phyloP scores from a whole-genome alignment of 2,888 invertebrate species.

The Oegoconia quadripuncta region DNA sequence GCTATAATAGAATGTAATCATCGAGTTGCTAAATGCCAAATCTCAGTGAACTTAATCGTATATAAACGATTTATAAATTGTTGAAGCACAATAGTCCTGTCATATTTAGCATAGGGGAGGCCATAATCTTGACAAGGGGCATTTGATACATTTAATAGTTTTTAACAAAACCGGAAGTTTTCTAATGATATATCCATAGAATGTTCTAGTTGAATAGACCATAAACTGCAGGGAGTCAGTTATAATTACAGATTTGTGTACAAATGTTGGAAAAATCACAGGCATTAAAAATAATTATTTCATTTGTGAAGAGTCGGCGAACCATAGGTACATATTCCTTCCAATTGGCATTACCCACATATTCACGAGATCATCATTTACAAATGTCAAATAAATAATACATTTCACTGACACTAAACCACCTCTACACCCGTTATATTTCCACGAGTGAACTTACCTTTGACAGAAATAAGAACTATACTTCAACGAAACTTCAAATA shows the following conservation, averaged over 20 bases:
- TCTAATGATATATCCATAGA: constrained; percentile 14
- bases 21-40: too few species aligned
- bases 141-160: constrained; percentile 20
- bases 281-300: too few species aligned
- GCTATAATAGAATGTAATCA: too few species aligned
- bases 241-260: constrained; percentile 1
- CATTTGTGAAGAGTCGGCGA: too few species aligned
- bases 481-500: constrained; percentile 9
- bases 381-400: too few species aligned
- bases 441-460: constrained; percentile 12
- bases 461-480: constrained; percentile 8
- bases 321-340: too few species aligned
- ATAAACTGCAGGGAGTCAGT: neutral
- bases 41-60: too few species aligned
- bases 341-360: too few species aligned
- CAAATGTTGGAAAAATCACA: neutral
- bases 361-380: too few species aligned
- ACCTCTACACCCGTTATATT: neutral
- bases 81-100: constrained; percentile 43
- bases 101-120: constrained; percentile 38
- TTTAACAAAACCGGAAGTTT: constrained; percentile 24
- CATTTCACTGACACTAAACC: too few species aligned
- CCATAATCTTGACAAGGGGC: constrained; percentile 27
- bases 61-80: constrained; percentile 56
- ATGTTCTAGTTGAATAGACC: constrained; percentile 15